A percentile compares a stretch with the other conserved stretches of the same genome.
phyloP scores from a whole-genome alignment of 2,113 vertebrate genomes.

The Gallinago jamesoni region DNA sequence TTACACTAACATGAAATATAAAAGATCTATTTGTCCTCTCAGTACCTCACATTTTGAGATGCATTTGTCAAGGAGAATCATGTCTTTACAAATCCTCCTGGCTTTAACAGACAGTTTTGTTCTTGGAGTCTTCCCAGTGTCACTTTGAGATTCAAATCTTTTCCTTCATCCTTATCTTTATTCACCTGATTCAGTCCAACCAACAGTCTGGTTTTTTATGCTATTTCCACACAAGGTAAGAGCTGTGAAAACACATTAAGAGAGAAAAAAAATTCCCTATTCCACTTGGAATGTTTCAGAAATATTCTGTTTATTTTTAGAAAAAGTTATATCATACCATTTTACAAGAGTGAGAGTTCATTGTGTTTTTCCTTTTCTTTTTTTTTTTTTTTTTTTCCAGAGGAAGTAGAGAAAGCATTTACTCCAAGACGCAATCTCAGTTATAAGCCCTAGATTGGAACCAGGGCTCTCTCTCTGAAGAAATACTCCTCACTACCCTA shows the following conservation, averaged over 20 bases:
- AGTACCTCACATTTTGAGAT: neutral
- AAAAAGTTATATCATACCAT: neutral
- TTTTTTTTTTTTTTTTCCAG: no score
- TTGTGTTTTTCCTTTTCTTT: neutral
- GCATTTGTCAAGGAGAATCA: conserved; percentile 32
- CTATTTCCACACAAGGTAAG: neutral
- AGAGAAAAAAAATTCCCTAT: neutral
- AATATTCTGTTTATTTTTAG: neutral
- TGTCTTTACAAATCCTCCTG: neutral
- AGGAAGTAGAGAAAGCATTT: neutral
- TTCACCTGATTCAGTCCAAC: neutral
- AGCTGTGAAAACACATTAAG: neutral
- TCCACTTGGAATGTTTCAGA: neutral
- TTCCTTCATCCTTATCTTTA: neutral
- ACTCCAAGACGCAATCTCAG: neutral
- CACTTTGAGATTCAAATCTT: neutral
- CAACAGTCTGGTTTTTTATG: neutral
- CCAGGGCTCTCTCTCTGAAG: neutral
- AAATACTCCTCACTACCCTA: neutral
- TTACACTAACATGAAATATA: neutral
- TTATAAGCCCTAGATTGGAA: neutral
- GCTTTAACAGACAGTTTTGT: neutral
- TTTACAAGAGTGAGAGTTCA: neutral
- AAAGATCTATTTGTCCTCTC: neutral
- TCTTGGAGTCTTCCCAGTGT: neutral